Evolutionary conservation across 2,113 vertebrate genomes (phyloP).

Genomic region (Limnothrissa miodon): DNA sequence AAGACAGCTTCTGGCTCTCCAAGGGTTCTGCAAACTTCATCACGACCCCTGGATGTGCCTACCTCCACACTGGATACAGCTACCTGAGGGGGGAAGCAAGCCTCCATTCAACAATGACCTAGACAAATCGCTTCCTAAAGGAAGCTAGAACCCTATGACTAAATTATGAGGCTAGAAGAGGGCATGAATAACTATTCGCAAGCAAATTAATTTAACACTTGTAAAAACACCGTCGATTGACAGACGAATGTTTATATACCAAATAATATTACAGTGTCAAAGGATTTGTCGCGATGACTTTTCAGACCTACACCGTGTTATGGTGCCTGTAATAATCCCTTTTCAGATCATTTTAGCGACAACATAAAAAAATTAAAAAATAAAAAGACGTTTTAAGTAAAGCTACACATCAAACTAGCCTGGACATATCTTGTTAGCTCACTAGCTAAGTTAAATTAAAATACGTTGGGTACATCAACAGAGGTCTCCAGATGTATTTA

Average conservation of each 20-base stretch:
- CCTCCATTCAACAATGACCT: not conserved
- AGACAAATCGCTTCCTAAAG: not conserved
- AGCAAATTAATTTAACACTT: no score
- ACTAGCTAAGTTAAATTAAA: not conserved
- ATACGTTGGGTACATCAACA: not conserved
- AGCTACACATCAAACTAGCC: no score
- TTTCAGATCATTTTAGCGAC: no score
- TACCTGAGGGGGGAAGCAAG: slow-evolving; percentile 73
- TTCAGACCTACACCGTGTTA: no score
- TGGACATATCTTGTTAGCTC: not conserved
- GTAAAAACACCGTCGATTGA: no score
- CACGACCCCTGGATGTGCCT: slow-evolving; percentile 84
- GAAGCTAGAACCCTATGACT: not conserved
- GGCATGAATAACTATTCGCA: no score
- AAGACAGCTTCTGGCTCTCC: slow-evolving; percentile 93
- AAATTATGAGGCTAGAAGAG: not conserved
- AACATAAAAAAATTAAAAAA: no score
- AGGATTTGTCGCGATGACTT: no score
- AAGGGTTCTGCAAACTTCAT: slow-evolving; percentile 93
- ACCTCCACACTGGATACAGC: slow-evolving; percentile 94
- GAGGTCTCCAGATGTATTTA: not conserved
- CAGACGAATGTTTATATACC: no score
- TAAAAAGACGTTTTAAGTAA: no score
- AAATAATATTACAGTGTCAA: no score
- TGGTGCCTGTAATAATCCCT: no score